Conservation (phyloP, 1,140 invertebrate species). For the Pantala flavescens region DNA sequence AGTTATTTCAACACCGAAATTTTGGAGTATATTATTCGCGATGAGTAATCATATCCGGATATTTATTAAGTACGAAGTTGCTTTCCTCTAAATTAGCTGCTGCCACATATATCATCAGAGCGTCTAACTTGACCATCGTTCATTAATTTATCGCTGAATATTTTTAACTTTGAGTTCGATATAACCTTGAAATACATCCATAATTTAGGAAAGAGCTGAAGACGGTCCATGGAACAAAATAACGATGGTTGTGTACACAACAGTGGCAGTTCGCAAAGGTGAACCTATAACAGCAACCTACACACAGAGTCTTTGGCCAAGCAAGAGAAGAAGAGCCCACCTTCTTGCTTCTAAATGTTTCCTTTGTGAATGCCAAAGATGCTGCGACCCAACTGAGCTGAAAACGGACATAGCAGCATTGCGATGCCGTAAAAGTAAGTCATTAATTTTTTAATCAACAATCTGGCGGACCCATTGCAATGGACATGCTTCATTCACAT, state of each 20-base stretch:
- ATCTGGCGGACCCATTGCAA: too few species aligned
- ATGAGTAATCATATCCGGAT: too few species aligned
- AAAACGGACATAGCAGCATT: slow-evolving; percentile 50
- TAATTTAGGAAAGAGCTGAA: neutral
- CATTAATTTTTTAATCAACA: slow-evolving; percentile 26
- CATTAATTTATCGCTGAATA: too few species aligned
- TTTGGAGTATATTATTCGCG: too few species aligned
- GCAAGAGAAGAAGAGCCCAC: slow-evolving; percentile 47
- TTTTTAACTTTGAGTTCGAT: too few species aligned
- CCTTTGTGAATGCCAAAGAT: slow-evolving; percentile 48
- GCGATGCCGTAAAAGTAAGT: slow-evolving; percentile 43
- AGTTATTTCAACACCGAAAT: too few species aligned
- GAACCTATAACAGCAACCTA: slow-evolving; percentile 52
- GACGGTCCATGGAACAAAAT: neutral
- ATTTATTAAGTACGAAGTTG: too few species aligned
- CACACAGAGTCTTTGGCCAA: slow-evolving; percentile 53
- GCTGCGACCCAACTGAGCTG: slow-evolving; percentile 50
- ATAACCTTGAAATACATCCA: too few species aligned
- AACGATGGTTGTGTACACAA: slow-evolving; percentile 34
- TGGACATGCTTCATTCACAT: too few species aligned
- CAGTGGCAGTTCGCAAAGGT: slow-evolving; percentile 49
- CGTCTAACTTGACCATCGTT: too few species aligned
- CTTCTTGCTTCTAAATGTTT: slow-evolving; percentile 51
- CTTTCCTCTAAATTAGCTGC: too few species aligned
- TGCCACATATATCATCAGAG: too few species aligned